A percentile compares a stretch with the other conserved stretches of the same genome.
These are phyloP conservation scores for Chirona hameri DNA, from an alignment of 2,888 invertebrate species.

Conservation along the genomic window DNA sequence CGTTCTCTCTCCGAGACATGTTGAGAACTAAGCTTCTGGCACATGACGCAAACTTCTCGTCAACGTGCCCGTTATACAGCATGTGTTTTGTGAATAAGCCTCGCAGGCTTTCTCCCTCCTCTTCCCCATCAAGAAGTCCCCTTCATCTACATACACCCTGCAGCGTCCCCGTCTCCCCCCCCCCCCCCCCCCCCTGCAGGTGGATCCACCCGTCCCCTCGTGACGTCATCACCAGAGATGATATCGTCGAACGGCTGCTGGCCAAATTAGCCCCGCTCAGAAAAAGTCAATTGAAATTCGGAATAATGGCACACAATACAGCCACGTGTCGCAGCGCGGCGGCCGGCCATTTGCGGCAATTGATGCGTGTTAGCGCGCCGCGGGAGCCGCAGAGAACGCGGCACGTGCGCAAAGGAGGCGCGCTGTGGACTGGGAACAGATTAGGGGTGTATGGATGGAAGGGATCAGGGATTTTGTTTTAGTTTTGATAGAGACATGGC, in stretches of 20 bases:
- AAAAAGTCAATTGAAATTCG: conserved; percentile 25
- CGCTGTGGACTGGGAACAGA: not conserved
- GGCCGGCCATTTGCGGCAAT: not conserved
- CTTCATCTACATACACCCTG: not conserved
- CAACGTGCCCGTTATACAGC: no score
- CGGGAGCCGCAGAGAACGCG: not conserved
- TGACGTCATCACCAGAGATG: not conserved
- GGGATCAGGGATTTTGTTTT: no score
- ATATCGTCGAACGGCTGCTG: not conserved
- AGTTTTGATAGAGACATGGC: no score
- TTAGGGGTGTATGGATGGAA: no score
- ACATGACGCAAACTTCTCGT: no score
- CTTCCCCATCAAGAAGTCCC: no score
- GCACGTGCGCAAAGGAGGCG: not conserved
- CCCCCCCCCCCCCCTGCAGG: not conserved
- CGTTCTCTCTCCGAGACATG: no score
- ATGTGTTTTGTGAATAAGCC: no score
- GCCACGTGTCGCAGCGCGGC: not conserved
- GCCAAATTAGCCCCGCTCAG: conserved; percentile 1
- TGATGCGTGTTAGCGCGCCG: conserved; percentile 1
- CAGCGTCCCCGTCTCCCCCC: not conserved
- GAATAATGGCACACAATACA: conserved; percentile 2
- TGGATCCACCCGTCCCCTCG: not conserved
- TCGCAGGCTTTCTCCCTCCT: no score
- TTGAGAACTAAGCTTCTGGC: no score